Percentiles rank a stretch among this genome's conserved stretches.
These are phyloP conservation scores for Macrosoma leucophasiata DNA, from an alignment of 2,888 invertebrate species.

Conservation along the genomic window DNA sequence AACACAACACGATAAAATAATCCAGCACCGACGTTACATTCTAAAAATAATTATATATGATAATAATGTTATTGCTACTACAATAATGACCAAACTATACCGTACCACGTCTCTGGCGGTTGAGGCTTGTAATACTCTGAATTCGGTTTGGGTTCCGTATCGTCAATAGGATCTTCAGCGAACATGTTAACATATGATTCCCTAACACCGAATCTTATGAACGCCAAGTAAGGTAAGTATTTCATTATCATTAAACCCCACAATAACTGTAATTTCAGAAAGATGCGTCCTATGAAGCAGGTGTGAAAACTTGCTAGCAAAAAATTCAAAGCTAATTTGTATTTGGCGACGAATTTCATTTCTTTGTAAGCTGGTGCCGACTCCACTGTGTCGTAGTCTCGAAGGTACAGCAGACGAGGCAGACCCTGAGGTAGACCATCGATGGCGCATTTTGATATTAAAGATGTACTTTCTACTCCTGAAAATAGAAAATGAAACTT, in stretches of 20 bases:
- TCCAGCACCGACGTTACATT: no score
- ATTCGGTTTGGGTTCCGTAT: slow-evolving; percentile 47
- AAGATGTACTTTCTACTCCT: slow-evolving; percentile 45
- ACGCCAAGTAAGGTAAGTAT: slow-evolving; percentile 81
- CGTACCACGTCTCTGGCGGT: slow-evolving; percentile 40
- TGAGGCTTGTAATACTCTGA: slow-evolving; percentile 40
- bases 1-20: no score
- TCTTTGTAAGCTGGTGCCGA: slow-evolving; percentile 58
- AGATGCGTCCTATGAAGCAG: slow-evolving; percentile 71
- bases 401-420: slow-evolving; percentile 46
- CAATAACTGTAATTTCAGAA: slow-evolving; percentile 77
- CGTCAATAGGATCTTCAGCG: slow-evolving; percentile 48
- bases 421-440: slow-evolving; percentile 38
- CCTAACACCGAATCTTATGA: slow-evolving; percentile 77
- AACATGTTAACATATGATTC: slow-evolving; percentile 78
- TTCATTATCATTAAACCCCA: slow-evolving; percentile 77
- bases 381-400: slow-evolving; percentile 58
- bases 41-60: no score
- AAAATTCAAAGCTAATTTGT: slow-evolving; percentile 37
- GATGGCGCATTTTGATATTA: slow-evolving; percentile 39
- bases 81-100: slow-evolving; percentile 33
- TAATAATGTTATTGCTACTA: slow-evolving; percentile 33
- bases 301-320: slow-evolving; percentile 44
- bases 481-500: slow-evolving; percentile 16
- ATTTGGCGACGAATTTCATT: slow-evolving; percentile 38